Evolutionary conservation across 2,888 invertebrate species (phyloP).

Genomic region (Trissolcus brochymenae): DNA sequence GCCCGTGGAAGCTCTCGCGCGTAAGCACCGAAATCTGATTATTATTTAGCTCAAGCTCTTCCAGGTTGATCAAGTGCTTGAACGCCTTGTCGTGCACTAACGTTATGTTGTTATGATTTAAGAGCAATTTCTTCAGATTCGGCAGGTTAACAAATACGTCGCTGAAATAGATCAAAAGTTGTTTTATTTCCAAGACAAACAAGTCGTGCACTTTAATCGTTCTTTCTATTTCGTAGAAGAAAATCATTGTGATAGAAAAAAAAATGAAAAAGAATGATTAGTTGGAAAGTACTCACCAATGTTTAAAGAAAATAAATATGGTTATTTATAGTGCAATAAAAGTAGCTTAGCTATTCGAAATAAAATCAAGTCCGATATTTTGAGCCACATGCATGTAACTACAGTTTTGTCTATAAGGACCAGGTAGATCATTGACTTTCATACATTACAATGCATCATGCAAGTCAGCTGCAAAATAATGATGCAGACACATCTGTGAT

Average conservation of each 20-base stretch:
- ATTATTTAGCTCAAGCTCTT: constrained; percentile 88
- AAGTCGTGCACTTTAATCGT: background rate
- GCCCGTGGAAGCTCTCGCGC: constrained; percentile 86
- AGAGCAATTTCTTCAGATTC: constrained; percentile 83
- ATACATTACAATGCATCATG: constrained; percentile 52
- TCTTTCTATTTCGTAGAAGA: no score
- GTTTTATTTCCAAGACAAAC: constrained; percentile 4
- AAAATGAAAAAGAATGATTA: no score
- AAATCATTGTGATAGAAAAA: no score
- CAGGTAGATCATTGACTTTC: constrained; percentile 38
- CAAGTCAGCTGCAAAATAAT: constrained; percentile 42
- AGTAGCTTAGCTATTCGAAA: constrained; percentile 17
- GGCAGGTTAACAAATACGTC: constrained; percentile 86
- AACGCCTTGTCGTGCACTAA: constrained; percentile 91
- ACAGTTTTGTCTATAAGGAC: constrained; percentile 21
- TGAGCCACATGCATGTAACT: constrained; percentile 39
- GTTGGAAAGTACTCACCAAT: constrained; percentile 22
- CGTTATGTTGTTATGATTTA: constrained; percentile 92
- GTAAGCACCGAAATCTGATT: constrained; percentile 86
- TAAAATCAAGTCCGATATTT: constrained; percentile 25
- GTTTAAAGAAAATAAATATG: constrained; percentile 16
- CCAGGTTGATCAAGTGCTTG: constrained; percentile 83
- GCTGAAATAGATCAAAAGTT: constrained; percentile 66
- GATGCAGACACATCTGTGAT: constrained; percentile 42
- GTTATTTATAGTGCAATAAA: constrained; percentile 13